Percentiles rank a stretch among this genome's conserved stretches.
Conservation (phyloP, 2,888 invertebrate species). For the Hymenopus coronatus region DNA sequence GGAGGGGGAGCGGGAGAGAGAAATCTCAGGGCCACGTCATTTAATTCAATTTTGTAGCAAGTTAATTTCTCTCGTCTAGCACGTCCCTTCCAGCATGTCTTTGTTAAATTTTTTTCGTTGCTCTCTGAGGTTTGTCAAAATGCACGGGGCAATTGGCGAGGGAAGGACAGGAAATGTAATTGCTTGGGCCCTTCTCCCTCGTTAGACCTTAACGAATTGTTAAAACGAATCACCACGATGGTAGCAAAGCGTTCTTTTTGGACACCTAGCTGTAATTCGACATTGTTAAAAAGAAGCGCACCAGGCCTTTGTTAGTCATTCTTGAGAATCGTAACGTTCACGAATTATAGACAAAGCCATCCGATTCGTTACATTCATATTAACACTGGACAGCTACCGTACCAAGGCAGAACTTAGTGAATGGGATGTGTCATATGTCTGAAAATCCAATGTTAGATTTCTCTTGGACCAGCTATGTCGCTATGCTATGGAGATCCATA, state of each 20-base stretch:
- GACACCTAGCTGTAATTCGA: not conserved
- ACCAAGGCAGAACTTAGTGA: too few relatives aligned
- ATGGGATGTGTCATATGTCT: too few relatives aligned
- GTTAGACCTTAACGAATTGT: constrained; percentile 11
- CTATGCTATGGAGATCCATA: too few relatives aligned
- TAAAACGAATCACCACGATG: not conserved
- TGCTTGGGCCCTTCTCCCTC: constrained; percentile 3
- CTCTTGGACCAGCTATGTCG: too few relatives aligned
- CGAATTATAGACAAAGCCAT: too few relatives aligned
- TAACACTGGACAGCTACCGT: too few relatives aligned
- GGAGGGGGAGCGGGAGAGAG: not conserved
- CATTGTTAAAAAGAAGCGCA: not conserved
- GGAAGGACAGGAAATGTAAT: constrained; percentile 10
- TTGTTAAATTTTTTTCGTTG: not conserved
- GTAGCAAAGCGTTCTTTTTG: not conserved
- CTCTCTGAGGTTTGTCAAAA: constrained; percentile 9
- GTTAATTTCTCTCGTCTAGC: not conserved
- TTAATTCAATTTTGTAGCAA: not conserved
- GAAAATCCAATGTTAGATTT: too few relatives aligned
- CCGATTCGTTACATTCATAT: too few relatives aligned
- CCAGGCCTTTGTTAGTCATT: not conserved
- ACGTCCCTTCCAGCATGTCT: not conserved
- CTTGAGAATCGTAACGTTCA: not conserved
- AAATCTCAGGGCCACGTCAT: not conserved
- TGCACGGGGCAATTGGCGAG: not conserved